These are phyloP conservation scores for Eufriesea mexicana DNA, from an alignment of 1,140 invertebrate genomes.

Conservation along the genomic window DNA sequence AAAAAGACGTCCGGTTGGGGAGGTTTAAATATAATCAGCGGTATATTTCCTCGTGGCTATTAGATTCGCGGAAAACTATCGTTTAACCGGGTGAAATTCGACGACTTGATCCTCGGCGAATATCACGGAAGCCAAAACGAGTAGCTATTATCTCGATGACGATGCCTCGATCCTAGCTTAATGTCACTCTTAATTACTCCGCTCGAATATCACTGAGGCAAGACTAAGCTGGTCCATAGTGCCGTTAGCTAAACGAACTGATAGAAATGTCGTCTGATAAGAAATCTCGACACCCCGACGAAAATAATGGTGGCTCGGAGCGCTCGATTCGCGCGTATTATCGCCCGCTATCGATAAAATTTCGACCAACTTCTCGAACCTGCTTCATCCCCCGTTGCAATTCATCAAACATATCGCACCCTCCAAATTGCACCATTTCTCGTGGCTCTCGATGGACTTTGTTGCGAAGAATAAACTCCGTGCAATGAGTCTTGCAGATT, in stretches of 20 bases:
- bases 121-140: slow-evolving; percentile 4
- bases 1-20: neutral
- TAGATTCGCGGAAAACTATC: no score
- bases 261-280: slow-evolving; percentile 22
- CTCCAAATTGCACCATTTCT: neutral
- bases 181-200: slow-evolving; percentile 31
- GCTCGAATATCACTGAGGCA: slow-evolving; percentile 4
- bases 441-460: neutral
- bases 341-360: slow-evolving; percentile 2
- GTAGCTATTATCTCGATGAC: neutral
- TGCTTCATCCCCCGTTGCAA: neutral
- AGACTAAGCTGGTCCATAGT: slow-evolving; percentile 28
- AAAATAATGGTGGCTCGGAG: slow-evolving; percentile 29
- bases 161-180: neutral
- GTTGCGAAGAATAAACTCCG: neutral
- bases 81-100: neutral
- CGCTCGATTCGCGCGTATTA: slow-evolving; percentile 28
- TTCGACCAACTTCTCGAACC: neutral
- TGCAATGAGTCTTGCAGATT: neutral
- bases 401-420: slow-evolving; percentile 19
- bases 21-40: neutral
- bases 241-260: slow-evolving; percentile 13
- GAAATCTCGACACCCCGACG: neutral
- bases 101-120: neutral
- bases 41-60: neutral